Conservation (phyloP, 2,888 invertebrate genomes). For the Cybosia mesomella region DNA sequence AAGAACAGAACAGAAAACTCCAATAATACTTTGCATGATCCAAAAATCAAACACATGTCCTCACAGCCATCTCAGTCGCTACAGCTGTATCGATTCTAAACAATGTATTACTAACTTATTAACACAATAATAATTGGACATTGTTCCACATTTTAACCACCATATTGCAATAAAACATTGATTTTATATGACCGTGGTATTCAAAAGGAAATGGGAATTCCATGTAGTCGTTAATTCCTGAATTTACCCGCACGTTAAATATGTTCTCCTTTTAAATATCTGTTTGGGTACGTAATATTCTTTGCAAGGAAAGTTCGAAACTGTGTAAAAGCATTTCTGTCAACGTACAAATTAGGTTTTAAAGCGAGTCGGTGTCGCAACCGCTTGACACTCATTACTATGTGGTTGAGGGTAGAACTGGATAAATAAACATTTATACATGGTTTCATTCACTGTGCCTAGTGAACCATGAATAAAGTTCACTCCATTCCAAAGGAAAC, state of each 20-base stretch:
- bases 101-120: no score
- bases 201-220: constrained; percentile 45
- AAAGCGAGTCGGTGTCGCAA: constrained; percentile 51
- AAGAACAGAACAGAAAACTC: no score
- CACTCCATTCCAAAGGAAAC: constrained; percentile 32
- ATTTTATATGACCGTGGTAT: constrained; percentile 33
- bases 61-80: neutral
- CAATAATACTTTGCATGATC: no score
- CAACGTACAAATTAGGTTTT: constrained; percentile 55
- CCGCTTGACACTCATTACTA: constrained; percentile 59
- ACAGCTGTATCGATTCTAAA: neutral
- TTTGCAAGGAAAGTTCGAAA: constrained; percentile 42
- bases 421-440: constrained; percentile 50
- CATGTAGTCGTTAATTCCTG: constrained; percentile 33
- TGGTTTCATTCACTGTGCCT: constrained; percentile 25
- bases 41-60: neutral
- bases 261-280: constrained; percentile 21
- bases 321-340: constrained; percentile 52
- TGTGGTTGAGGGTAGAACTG: constrained; percentile 46
- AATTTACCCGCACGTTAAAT: constrained; percentile 33
- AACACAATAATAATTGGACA: neutral
- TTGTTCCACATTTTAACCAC: neutral
- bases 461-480: constrained; percentile 42
- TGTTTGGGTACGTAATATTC: constrained; percentile 31
- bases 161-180: constrained; percentile 37